Conservation (phyloP, 2,888 invertebrate species). For the Dynastes tityus region DNA sequence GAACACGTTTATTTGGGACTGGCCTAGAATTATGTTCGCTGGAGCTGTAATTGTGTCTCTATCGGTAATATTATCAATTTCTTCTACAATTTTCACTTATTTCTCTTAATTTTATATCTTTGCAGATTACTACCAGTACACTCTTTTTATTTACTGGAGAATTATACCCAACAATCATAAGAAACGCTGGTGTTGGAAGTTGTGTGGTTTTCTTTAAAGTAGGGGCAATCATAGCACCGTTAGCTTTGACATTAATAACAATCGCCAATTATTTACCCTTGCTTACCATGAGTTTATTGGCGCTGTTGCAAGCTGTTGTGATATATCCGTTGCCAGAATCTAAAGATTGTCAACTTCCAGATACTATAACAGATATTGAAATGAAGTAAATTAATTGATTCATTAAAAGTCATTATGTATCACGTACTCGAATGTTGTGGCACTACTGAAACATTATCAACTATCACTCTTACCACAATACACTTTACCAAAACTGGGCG, state of each 20-base stretch:
- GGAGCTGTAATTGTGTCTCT: slow-evolving; percentile 78
- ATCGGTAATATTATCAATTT: slow-evolving; percentile 70
- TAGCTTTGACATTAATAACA: slow-evolving; percentile 63
- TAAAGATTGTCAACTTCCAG: slow-evolving; percentile 69
- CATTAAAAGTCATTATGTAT: neutral
- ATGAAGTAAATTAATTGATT: slow-evolving; percentile 48
- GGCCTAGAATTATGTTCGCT: slow-evolving; percentile 75
- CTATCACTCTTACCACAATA: too few relatives aligned
- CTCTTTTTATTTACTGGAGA: slow-evolving; percentile 85
- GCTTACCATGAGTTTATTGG: slow-evolving; percentile 62
- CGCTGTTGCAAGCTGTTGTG: slow-evolving; percentile 63
- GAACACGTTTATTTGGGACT: slow-evolving; percentile 70
- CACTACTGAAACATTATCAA: too few relatives aligned
- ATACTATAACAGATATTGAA: slow-evolving; percentile 73
- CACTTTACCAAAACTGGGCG: too few relatives aligned
- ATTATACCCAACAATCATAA: slow-evolving; percentile 83
- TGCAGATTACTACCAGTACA: slow-evolving; percentile 74
- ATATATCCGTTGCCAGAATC: slow-evolving; percentile 68
- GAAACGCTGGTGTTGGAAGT: slow-evolving; percentile 84
- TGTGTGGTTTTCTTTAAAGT: slow-evolving; percentile 84
- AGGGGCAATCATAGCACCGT: slow-evolving; percentile 79
- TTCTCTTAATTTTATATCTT: slow-evolving; percentile 50
- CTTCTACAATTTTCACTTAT: too few relatives aligned
- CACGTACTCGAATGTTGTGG: too few relatives aligned
- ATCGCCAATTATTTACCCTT: slow-evolving; percentile 63